Evolutionary conservation across 2,113 vertebrate species (phyloP), one percentile per base, ranked within the genome.

Genomic region (Dipodomys stephensi): DNA sequence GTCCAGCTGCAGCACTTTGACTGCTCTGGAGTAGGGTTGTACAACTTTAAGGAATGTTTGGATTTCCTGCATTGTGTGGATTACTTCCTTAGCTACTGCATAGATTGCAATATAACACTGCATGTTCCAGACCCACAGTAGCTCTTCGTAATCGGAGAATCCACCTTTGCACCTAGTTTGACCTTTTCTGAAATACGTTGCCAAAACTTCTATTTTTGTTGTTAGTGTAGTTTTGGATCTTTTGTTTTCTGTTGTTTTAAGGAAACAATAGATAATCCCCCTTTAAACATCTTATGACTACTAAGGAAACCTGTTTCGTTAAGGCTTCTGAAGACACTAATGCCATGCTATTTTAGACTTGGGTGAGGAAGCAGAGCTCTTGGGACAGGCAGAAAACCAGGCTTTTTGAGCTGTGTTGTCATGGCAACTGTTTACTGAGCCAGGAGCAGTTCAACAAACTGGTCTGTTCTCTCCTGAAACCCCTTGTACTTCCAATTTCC

Each of bases 1-100:
- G 98, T 98, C 98, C 98, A 97, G 98, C 98, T 98, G 98, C 98
- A 98, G 98, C 98, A 99, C 98, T 99, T 99, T 98, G 97, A 98
- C 98, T 98, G 98, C 98, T 98, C 98, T 81, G 98, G 98, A 98
- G 98, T 98, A 98, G 98, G 98, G 98, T 96, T 98, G 98, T 98
- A 98, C 98, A 98, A 98, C 97, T 97, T 97, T 93, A 94, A 97
- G 96, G 97, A 98, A 90, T 96, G 98, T 98, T 98, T 98, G 98
- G 98, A 98, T 98, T 98, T 98, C 98, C 98, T 97, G 97, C 97
- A 97, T 96, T 95, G 97, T 94, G 90, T 96, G 94, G 96, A 97
- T 97, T 95, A 95, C 95, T 57, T 96, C 92, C 85, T 96, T 94
- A 95, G 97, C 93, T 97, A 92, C 96, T 85, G 92, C 96, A 85